A percentile compares a stretch with the other conserved stretches of the same genome.
Evolutionary conservation across 2,113 vertebrate species (phyloP).

Genomic region (Antennarius striatus): DNA sequence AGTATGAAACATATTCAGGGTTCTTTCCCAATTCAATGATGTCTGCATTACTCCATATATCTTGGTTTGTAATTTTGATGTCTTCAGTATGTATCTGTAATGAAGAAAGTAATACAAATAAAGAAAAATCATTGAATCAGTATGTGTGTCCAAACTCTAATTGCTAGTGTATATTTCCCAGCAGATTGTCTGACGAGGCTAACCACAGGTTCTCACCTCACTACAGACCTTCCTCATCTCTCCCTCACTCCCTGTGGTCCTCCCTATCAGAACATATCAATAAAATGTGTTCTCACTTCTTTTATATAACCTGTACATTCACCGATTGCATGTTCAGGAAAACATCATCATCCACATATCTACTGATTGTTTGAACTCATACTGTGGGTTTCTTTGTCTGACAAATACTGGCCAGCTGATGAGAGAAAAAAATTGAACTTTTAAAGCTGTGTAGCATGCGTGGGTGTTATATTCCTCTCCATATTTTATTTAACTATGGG

Average conservation of each 20-base stretch:
- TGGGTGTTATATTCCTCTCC: slow-evolving; percentile 55
- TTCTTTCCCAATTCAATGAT: no score
- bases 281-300: slow-evolving; percentile 32
- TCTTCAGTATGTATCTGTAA: no score
- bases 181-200: slow-evolving; percentile 58
- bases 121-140: no score
- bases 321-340: slow-evolving; percentile 23
- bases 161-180: slow-evolving; percentile 15
- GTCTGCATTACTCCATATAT: no score
- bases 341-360: slow-evolving; percentile 21
- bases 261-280: slow-evolving; percentile 21
- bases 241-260: background rate
- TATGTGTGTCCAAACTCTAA: no score
- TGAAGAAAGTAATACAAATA: no score
- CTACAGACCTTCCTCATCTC: slow-evolving; percentile 14
- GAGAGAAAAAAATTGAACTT: slow-evolving; percentile 38
- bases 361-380: slow-evolving; percentile 19
- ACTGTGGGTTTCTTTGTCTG: slow-evolving; percentile 27
- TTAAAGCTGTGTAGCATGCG: slow-evolving; percentile 38
- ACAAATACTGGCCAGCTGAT: slow-evolving; percentile 43
- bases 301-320: slow-evolving; percentile 34
- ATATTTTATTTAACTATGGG: slow-evolving; percentile 54
- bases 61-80: no score
- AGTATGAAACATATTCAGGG: no score
- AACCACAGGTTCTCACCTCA: slow-evolving; percentile 34